phyloP scores from a whole-genome alignment of 1,140 invertebrate species.

The Drosophila burlai region DNA sequence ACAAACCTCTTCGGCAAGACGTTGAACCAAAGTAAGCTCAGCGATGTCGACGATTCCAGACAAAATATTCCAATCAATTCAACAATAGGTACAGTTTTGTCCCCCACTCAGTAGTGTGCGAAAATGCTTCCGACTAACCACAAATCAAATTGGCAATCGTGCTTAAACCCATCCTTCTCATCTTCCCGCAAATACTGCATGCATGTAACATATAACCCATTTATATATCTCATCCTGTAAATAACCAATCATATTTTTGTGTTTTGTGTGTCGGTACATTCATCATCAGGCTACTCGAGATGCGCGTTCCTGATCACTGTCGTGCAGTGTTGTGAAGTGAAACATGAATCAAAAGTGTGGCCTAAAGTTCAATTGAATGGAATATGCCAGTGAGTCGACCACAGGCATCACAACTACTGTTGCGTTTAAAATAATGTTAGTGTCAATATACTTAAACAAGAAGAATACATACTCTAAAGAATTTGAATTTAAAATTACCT shows the following conservation, averaged over 20 bases:
- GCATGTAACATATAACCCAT: slow-evolving; percentile 33
- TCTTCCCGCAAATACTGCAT: slow-evolving; percentile 6
- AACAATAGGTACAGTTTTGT: slow-evolving; percentile 85
- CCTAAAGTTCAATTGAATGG: slow-evolving; percentile 83
- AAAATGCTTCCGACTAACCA: slow-evolving; percentile 30
- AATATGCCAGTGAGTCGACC: slow-evolving; percentile 63
- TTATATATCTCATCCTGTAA: slow-evolving; percentile 22
- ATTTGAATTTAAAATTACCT: neutral
- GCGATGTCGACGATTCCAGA: slow-evolving; percentile 83
- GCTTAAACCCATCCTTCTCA: slow-evolving; percentile 19
- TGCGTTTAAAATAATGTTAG: slow-evolving; percentile 16
- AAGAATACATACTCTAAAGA: neutral
- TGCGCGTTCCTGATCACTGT: slow-evolving; percentile 31
- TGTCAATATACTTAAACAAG: neutral
- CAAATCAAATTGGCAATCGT: slow-evolving; percentile 28
- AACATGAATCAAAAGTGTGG: slow-evolving; percentile 42
- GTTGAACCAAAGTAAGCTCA: slow-evolving; percentile 80
- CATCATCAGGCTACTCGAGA: slow-evolving; percentile 11
- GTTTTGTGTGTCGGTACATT: slow-evolving; percentile 9
- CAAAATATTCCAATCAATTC: slow-evolving; percentile 85
- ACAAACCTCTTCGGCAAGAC: slow-evolving; percentile 68
- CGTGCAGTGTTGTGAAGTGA: slow-evolving; percentile 65
- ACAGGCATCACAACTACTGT: neutral
- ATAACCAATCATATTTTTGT: slow-evolving; percentile 13
- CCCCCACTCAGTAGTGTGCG: slow-evolving; percentile 48